Conservation (phyloP, 1,140 invertebrate genomes). For the Drusus annulatus region DNA sequence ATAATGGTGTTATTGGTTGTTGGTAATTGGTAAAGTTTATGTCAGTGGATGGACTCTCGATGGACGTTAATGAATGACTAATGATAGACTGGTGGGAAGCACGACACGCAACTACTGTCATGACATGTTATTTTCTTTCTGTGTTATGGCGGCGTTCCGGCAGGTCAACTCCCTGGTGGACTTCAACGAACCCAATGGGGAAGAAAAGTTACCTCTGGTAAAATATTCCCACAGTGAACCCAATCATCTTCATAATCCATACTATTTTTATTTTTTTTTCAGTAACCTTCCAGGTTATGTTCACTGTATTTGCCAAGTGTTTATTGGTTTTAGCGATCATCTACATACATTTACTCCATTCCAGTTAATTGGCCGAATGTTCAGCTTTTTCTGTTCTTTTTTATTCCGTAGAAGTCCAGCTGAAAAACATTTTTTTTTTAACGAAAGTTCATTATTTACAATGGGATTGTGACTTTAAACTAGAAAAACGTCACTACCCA, state of each 20-base stretch:
- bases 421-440: neutral
- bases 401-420: neutral
- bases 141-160: slow-evolving; percentile 67
- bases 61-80: too few relatives aligned
- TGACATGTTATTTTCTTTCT: slow-evolving; percentile 55
- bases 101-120: neutral
- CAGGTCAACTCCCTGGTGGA: slow-evolving; percentile 89
- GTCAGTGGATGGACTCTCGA: too few relatives aligned
- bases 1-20: too few relatives aligned
- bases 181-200: slow-evolving; percentile 87
- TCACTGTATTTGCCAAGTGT: neutral
- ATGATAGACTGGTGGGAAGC: neutral
- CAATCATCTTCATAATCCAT: slow-evolving; percentile 25
- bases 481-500: too few relatives aligned
- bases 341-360: neutral
- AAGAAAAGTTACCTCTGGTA: slow-evolving; percentile 92
- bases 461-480: too few relatives aligned
- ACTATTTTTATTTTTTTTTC: slow-evolving; percentile 20
- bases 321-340: slow-evolving; percentile 13
- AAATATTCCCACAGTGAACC: slow-evolving; percentile 61
- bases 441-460: neutral
- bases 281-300: slow-evolving; percentile 1
- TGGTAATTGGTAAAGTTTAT: too few relatives aligned
- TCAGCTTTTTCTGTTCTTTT: neutral
- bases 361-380: neutral